Percentiles rank a stretch among this genome's conserved stretches.
Evolutionary conservation across 2,113 vertebrate species (phyloP).

Genomic region (Podiceps cristatus): DNA sequence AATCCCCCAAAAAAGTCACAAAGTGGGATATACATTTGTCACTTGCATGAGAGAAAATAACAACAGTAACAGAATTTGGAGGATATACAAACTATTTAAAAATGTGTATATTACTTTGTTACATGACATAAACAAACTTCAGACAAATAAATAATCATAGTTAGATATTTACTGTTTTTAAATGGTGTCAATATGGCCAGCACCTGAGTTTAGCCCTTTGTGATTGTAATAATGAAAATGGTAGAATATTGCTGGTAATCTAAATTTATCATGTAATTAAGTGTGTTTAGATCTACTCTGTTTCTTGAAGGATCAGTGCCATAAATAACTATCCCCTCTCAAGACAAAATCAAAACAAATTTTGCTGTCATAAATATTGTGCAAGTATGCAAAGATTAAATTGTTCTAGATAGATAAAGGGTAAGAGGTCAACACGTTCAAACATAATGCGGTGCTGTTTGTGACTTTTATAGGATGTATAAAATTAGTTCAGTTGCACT

Average conservation of each 20-base stretch:
- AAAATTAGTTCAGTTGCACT: background rate
- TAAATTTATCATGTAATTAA: background rate
- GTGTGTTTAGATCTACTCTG: background rate
- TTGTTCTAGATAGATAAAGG: background rate
- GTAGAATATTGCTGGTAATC: background rate
- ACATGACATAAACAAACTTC: background rate
- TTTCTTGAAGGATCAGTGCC: background rate
- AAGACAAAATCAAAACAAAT: background rate
- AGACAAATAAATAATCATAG: background rate
- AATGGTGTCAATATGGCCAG: background rate
- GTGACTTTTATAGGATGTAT: background rate
- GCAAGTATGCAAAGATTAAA: background rate
- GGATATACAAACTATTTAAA: background rate
- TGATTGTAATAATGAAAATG: background rate
- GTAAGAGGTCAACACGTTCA: background rate
- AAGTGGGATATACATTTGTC: background rate
- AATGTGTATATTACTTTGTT: background rate
- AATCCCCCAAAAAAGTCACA: background rate
- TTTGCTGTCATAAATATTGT: background rate
- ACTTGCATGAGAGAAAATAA: background rate
- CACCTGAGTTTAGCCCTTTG: background rate
- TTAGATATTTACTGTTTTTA: background rate
- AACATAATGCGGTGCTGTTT: background rate
- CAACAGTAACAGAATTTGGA: background rate
- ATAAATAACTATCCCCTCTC: background rate